Percentiles rank a stretch among this genome's conserved stretches.
phyloP scores from a whole-genome alignment of 2,113 vertebrate species.

The Bos taurus region DNA sequence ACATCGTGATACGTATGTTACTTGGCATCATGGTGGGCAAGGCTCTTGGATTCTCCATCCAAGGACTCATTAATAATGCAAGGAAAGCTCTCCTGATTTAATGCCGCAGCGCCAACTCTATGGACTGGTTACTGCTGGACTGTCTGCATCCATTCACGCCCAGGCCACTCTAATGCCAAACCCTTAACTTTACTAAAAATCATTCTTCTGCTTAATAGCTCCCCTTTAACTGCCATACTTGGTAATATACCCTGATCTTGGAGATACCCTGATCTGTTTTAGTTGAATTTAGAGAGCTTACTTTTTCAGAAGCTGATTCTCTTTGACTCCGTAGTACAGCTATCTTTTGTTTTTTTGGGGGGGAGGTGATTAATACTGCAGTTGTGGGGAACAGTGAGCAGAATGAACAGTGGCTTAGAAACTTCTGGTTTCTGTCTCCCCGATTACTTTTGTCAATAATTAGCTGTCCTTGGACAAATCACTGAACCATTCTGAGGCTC shows the following conservation, averaged over 20 bases:
- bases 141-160: constrained; percentile 65
- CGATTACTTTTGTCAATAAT: background rate
- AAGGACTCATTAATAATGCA: constrained; percentile 39
- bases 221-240: constrained; percentile 41
- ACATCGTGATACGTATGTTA: background rate
- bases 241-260: background rate
- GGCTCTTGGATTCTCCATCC: constrained; percentile 8
- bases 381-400: background rate
- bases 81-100: background rate
- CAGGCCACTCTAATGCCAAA: constrained; percentile 55
- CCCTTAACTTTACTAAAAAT: constrained; percentile 49
- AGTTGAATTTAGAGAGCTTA: constrained; percentile 55
- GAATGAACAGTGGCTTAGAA: background rate
- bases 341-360: background rate
- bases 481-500: background rate
- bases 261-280: constrained; percentile 22
- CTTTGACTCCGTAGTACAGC: background rate
- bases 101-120: background rate
- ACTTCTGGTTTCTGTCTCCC: background rate
- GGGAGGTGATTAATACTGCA: background rate
- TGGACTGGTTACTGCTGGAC: constrained; percentile 63
- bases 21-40: constrained; percentile 18
- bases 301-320: constrained; percentile 20
- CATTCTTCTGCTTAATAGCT: background rate
- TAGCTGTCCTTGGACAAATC: background rate